Evolutionary conservation across 2,888 invertebrate genomes (phyloP).

Genomic region (Netelia melanura): DNA sequence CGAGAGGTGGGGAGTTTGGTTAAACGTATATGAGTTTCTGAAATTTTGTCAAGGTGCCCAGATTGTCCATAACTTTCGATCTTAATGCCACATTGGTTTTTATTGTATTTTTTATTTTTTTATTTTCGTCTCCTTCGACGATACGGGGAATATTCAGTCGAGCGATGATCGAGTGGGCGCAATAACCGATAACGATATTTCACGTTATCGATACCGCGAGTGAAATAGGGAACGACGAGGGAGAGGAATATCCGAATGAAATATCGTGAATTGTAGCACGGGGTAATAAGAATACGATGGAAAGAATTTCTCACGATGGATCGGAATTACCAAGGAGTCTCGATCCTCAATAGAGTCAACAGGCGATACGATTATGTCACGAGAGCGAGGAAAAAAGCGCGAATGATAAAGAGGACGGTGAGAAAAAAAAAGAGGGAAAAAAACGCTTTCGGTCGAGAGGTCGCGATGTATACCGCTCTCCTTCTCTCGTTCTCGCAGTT

Average conservation of each 20-base stretch:
- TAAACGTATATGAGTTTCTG: too few relatives aligned
- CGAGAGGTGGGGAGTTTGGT: too few relatives aligned
- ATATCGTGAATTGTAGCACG: not conserved
- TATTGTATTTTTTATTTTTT: too few relatives aligned
- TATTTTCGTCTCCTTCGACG: not conserved
- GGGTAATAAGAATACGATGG: not conserved
- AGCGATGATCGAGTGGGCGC: constrained; percentile 34
- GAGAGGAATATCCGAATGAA: not conserved
- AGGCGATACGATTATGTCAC: constrained; percentile 5
- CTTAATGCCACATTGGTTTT: too few relatives aligned
- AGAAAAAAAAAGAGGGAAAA: constrained; percentile 10
- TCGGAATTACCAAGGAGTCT: not conserved
- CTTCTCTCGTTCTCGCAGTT: too few relatives aligned
- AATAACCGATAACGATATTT: constrained; percentile 50
- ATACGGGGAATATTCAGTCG: not conserved
- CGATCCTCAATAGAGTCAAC: constrained; percentile 16
- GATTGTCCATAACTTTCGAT: too few relatives aligned
- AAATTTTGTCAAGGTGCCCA: too few relatives aligned
- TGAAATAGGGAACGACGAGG: constrained; percentile 30
- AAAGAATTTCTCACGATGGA: not conserved
- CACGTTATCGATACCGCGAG: constrained; percentile 10
- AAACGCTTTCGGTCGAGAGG: constrained; percentile 18
- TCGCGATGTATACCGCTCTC: constrained; percentile 3
- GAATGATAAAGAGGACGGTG: not conserved
- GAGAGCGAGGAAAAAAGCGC: not conserved